Conservation (phyloP, 92 coral and sea anemone genomes). For the Parazoanthus darwini region DNA sequence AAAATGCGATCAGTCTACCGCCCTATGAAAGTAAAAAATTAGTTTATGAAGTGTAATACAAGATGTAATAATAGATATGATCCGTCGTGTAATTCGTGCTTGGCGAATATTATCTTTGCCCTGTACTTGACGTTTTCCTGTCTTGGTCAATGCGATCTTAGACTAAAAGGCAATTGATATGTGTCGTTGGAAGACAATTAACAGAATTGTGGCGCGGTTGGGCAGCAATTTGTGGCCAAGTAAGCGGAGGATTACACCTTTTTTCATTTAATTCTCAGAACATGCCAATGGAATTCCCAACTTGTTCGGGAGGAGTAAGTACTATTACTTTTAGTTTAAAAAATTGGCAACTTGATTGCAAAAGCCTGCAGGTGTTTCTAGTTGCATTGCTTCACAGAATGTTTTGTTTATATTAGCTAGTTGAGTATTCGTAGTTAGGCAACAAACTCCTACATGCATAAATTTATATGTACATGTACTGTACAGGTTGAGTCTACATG, state of each 20-base stretch:
- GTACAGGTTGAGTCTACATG: too few species aligned
- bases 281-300: not conserved
- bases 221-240: not conserved
- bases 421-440: too few species aligned
- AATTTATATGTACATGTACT: too few species aligned
- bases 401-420: not conserved
- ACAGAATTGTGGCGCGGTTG: not conserved
- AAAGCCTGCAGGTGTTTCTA: not conserved
- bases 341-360: not conserved
- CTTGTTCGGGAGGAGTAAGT: not conserved
- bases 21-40: not conserved
- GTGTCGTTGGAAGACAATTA: not conserved
- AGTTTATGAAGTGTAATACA: not conserved
- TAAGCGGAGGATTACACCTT: constrained; percentile 19
- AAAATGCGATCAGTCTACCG: not conserved
- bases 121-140: constrained; percentile 20
- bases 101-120: constrained; percentile 5
- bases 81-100: not conserved
- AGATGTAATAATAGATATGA: not conserved
- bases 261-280: not conserved
- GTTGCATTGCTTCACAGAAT: not conserved
- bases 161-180: not conserved
- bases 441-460: too few species aligned
- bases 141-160: constrained; percentile 2
- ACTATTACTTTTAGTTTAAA: too few species aligned